phyloP scores from a whole-genome alignment of 2,888 invertebrate genomes.

The Pseudeuparius sepicola region DNA sequence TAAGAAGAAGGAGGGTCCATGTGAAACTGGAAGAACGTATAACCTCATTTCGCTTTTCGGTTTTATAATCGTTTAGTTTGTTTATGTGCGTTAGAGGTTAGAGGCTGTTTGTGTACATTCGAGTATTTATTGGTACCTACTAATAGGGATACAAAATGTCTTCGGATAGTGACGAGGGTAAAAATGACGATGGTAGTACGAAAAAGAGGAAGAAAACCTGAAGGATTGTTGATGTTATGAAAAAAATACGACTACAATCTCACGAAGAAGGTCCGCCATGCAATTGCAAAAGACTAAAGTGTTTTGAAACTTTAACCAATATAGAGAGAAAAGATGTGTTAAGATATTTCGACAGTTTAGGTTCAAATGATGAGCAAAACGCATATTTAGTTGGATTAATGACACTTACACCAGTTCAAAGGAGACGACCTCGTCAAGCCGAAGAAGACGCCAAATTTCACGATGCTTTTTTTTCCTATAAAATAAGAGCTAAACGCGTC shows the following conservation, averaged over 20 bases:
- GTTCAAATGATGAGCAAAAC: conserved; percentile 7
- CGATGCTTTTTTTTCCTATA: conserved; percentile 6
- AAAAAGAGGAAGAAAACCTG: no score
- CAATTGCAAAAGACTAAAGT: conserved; percentile 10
- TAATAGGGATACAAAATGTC: neutral
- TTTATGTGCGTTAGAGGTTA: conserved; percentile 3
- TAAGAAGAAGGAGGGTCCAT: conserved; percentile 2
- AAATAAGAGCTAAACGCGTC: conserved; percentile 5
- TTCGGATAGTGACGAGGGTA: no score
- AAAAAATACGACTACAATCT: no score
- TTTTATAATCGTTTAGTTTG: conserved; percentile 3
- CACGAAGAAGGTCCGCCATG: neutral
- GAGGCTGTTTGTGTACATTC: conserved; percentile 2
- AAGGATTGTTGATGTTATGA: no score
- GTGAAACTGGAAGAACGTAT: conserved; percentile 1
- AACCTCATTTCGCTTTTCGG: conserved; percentile 2
- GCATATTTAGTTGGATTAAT: conserved; percentile 7
- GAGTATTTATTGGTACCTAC: conserved; percentile 1
- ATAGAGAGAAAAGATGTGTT: conserved; percentile 3
- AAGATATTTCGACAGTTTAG: conserved; percentile 3
- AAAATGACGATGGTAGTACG: no score
- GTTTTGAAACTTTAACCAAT: conserved; percentile 6
- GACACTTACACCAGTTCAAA: conserved; percentile 5
- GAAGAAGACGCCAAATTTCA: conserved; percentile 11
- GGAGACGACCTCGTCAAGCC: conserved; percentile 4